Conservation (phyloP, 2,888 invertebrate species). For the Trachelus troglodyta region DNA sequence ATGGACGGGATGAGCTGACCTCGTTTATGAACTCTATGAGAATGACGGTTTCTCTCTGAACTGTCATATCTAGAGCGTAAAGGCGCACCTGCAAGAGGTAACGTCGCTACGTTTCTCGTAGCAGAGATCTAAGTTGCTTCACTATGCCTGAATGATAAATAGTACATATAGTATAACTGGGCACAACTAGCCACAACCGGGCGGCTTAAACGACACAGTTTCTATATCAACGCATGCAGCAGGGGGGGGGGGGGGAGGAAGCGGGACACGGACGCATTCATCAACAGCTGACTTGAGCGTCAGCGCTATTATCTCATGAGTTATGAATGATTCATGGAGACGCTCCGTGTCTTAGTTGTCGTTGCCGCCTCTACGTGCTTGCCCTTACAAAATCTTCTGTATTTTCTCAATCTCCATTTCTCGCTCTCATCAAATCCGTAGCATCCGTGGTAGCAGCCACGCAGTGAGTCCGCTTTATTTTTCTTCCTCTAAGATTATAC, state of each 20-base stretch:
- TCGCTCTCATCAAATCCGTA: not conserved
- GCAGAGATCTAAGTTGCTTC: not conserved
- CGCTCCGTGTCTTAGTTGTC: conserved; percentile 16
- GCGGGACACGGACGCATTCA: conserved; percentile 37
- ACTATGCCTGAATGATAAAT: not conserved
- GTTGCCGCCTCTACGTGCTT: conserved; percentile 36
- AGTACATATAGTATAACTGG: not conserved
- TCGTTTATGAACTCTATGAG: not conserved
- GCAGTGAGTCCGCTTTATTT: not conserved
- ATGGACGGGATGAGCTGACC: not conserved
- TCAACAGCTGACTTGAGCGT: conserved; percentile 45
- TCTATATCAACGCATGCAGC: not conserved
- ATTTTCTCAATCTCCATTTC: not conserved
- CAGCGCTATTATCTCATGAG: conserved; percentile 50
- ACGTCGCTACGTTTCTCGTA: not conserved
- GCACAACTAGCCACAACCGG: not conserved
- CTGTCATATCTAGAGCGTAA: not conserved
- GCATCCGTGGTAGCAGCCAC: not conserved
- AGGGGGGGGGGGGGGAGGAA: not conserved
- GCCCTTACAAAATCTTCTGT: conserved; percentile 35
- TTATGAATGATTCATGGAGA: conserved; percentile 51
- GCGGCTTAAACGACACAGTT: not conserved
- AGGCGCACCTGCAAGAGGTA: not conserved
- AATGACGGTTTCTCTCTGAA: not conserved
- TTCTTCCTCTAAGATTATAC: not conserved